A percentile compares a stretch with the other conserved stretches of the same genome.
Conservation (phyloP, 2,113 vertebrate species). For the Microcebus jonahi region DNA sequence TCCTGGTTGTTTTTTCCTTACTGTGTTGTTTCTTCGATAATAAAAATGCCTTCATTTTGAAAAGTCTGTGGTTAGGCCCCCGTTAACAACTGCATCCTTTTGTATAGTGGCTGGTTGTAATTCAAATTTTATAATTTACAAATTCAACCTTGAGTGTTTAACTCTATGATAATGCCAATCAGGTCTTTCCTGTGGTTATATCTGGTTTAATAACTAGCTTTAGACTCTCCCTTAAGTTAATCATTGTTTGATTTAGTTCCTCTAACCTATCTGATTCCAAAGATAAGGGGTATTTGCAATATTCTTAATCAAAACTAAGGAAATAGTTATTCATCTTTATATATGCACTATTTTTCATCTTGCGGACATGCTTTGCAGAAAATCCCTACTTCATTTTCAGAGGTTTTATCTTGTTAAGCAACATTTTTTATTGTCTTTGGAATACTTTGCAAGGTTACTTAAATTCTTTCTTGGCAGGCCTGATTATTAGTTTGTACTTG, state of each 20-base stretch:
- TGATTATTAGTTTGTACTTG: slow-evolving; percentile 63
- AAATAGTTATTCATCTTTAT: not conserved
- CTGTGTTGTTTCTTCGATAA: not conserved
- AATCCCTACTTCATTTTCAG: not conserved
- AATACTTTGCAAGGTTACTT: slow-evolving; percentile 20
- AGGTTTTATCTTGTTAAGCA: slow-evolving; percentile 57
- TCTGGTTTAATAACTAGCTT: not conserved
- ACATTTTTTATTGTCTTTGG: slow-evolving; percentile 54
- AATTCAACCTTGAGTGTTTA: not conserved
- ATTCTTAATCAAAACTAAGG: slow-evolving; percentile 19
- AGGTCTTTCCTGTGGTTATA: not conserved
- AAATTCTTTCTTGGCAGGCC: slow-evolving; percentile 53
- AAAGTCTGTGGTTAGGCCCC: not conserved
- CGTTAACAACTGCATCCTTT: not conserved
- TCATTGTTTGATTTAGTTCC: not conserved
- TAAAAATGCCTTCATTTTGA: not conserved
- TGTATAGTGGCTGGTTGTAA: not conserved
- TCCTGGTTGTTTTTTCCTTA: not conserved
- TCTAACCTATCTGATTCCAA: slow-evolving; percentile 10
- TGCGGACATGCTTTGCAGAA: not conserved
- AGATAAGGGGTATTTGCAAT: not conserved
- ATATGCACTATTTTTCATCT: not conserved
- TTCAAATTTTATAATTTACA: not conserved
- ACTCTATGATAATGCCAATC: not conserved
- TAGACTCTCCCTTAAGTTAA: not conserved